These are phyloP conservation scores for Mesocricetus auratus DNA, from an alignment of 2,113 vertebrate species.

Conservation along the genomic window DNA sequence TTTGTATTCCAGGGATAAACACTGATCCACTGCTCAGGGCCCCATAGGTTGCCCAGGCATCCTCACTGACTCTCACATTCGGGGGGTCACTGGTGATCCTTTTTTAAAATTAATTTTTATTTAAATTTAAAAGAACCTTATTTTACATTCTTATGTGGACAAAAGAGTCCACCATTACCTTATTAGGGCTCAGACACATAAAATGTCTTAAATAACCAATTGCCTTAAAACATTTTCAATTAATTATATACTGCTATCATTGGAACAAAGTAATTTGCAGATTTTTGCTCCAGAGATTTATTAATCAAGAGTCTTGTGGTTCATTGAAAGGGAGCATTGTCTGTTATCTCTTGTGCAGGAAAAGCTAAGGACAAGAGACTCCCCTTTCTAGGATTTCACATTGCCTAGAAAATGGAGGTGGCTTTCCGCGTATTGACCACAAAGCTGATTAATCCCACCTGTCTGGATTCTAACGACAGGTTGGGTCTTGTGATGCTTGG, in stretches of 20 bases:
- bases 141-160: background rate
- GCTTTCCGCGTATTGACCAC: background rate
- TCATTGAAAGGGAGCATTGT: background rate
- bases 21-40: no score
- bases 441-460: background rate
- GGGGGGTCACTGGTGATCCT: no score
- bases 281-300: background rate
- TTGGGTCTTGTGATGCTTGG: background rate
- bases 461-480: background rate
- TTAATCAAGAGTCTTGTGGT: background rate
- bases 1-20: no score
- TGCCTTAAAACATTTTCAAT: slow-evolving; percentile 31
- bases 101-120: no score
- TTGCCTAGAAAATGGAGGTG: background rate
- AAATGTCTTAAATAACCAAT: background rate
- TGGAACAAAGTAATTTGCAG: background rate
- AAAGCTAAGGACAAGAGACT: background rate
- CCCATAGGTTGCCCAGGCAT: no score
- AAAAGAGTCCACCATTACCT: background rate
- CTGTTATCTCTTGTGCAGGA: background rate
- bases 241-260: background rate
- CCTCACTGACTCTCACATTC: no score
- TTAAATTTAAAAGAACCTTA: no score
- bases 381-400: background rate
- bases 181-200: background rate